Evolutionary conservation across 1,140 invertebrate genomes (phyloP), one percentile per base, ranked within the genome.

Genomic region (Tenebrio molitor): DNA sequence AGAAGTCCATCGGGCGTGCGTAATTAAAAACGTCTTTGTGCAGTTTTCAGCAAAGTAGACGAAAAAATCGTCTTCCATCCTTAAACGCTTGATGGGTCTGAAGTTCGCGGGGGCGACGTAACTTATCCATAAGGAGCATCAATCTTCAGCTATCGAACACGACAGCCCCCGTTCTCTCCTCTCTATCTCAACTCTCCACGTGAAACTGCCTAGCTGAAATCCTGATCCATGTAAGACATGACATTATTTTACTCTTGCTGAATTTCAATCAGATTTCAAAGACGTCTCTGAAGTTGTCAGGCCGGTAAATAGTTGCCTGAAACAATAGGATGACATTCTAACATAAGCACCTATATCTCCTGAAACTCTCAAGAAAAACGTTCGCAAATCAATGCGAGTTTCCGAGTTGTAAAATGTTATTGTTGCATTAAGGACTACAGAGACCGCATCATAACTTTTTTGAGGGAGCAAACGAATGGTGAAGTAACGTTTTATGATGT

Each of bases 131-230:
- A 74, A 78, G 64, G 74, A 75, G 76, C 78, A 80, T 80, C 78
- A 80, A 80, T 80, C 78, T 80, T 80, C 74, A 77, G 76, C 74
- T 78, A 80, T 77, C 77, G 77, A 80, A 78, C 74, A 77, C 77
- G 78, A 78, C 77, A 74, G 74, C 70, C 65, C 16, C 39, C 62
- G 12, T 23, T 63, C 62, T 29, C 23, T 34, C 17, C 53, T 16
- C 42, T 33, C 23, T 33, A 73, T 14, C 64, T 71, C 50, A 50
- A 44, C 23, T 41, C 71, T 58, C 66, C 69, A 68, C 65, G 65
- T 71, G 50, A 14, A 29, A 63, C 69, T 63, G 64, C 65, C 72
- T 71, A 39, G 53, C 67, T 69, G 33, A 67, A 72, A 58, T 65
- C 74, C 65, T 39, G 69, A 25, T 46, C 58, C 72, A 72, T 77